Conservation (phyloP, 2,888 invertebrate genomes). For the Nemotelus pantherinus region DNA sequence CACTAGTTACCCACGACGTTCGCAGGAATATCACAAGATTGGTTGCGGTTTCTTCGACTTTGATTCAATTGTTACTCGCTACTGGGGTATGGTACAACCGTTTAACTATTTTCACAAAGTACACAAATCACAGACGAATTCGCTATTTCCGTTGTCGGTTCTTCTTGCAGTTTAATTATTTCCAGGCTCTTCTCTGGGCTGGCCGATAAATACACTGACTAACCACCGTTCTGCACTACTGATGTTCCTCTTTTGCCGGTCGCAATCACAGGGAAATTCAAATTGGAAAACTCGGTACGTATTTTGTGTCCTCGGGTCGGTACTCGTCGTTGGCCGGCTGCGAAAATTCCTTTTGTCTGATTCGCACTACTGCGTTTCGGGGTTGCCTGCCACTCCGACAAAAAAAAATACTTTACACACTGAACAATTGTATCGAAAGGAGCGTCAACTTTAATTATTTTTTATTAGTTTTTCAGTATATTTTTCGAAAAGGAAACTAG, state of each 20-base stretch:
- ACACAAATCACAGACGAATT: constrained; percentile 21
- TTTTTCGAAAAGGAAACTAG: too few relatives aligned
- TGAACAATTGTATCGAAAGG: too few relatives aligned
- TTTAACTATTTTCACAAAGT: not conserved
- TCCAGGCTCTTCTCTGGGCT: too few relatives aligned
- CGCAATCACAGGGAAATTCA: not conserved
- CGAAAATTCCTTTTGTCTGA: constrained; percentile 21
- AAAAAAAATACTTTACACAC: too few relatives aligned
- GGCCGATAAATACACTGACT: too few relatives aligned
- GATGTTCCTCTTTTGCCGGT: too few relatives aligned
- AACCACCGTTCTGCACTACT: too few relatives aligned
- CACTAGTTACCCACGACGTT: not conserved
- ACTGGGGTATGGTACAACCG: not conserved
- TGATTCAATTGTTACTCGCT: not conserved
- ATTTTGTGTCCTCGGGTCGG: too few relatives aligned
- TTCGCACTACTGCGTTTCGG: not conserved
- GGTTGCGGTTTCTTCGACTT: too few relatives aligned
- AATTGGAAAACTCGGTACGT: not conserved
- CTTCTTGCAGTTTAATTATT: not conserved
- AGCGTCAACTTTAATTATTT: too few relatives aligned
- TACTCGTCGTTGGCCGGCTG: not conserved
- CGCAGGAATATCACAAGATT: constrained; percentile 16
- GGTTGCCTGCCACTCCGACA: too few relatives aligned
- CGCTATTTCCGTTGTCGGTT: not conserved
- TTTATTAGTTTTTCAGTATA: too few relatives aligned